Evolutionary conservation across 2,797 vertebrate genomes (phyloP), one percentile per base, ranked within the genome.

Genomic region (Micropoecilia bifurca): DNA sequence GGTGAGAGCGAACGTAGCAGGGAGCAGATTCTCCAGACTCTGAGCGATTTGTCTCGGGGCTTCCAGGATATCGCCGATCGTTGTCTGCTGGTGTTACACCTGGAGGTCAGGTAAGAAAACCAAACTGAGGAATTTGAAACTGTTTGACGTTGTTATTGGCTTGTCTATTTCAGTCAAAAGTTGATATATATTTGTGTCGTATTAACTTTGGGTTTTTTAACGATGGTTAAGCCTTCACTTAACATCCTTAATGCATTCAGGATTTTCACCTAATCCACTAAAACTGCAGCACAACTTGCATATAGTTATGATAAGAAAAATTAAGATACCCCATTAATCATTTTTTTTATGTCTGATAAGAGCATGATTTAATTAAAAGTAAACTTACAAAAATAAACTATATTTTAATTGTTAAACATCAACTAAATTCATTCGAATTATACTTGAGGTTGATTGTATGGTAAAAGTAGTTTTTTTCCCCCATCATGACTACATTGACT

Each of bases 61-160:
- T 99, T 99, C 89, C 98, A 99, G 86, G 98, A 99, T 74, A 98
- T 99, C 88, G 98, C 98, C 0, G 97, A 99, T 85, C 97, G 98
- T 88, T 99, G 98, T 92, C 94, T 99, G 81, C 95, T 99, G 45
- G 97, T 96, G 7, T 93, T 99, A 41, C 98, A 99, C 89, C 89
- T 99, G 95, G 98, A 99, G 94, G 97, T 99, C 95, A 98, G 98
- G 98, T 99, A 95, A 13, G 89, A 28, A 75, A 28, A 22, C 50
- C 25, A 59, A 71, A 59, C 22, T 45, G 47, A n/a, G 45, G 36
- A n/a, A 41, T 47, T 59, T 30, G 28, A 13, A 63, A 4, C 22
- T 36, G 14, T 75, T 73, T 25, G 0, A 28, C 1, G 8, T 20
- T 74, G n/a, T 16, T 41, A 43, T 8, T 71, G 22, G 28, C 18